Evolutionary conservation across 2,113 vertebrate genomes (phyloP), one percentile per base, ranked within the genome.

Genomic region (Progne subis): DNA sequence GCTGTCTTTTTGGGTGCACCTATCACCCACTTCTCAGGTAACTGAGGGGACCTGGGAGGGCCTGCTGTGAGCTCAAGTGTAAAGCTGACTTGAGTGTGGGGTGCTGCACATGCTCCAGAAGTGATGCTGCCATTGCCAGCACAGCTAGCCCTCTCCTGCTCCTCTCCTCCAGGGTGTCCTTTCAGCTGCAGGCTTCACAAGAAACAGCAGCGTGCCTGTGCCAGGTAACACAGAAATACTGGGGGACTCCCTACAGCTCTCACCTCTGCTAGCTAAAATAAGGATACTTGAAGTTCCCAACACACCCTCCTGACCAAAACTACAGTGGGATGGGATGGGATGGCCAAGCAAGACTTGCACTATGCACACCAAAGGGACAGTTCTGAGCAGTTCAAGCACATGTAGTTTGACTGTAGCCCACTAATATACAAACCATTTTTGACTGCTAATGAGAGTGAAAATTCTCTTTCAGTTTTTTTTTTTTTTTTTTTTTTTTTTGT

Each of bases 401-500:
- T 20, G 25, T 61, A 82, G 21, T 26, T 44, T 56, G n/a, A 80
- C 39, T 70, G 23, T 26, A 80, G 52, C 31, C 12, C 43, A 60
- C 59, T 71, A 78, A 75, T 26, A 49, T 9, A 56, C 17, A 77
- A 82, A 44, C 25, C 44, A 59, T 78, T 94, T 94, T 82, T 88
- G 68, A 59, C 23, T 65, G 77, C 37, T 82, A 70, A 92, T 47
- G 37, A 91, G 52, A 50, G 12, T 53, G 44, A 92, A 92, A 90
- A 90, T 77, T 89, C 63, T 82, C 50, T 90, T 88, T 68, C 63
- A 63, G 63, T 37, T 95, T 94, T 80, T 76, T 65, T 50, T 85
- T 95, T 94, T 80, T 76, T 65, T 37, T 37, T 37, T 37, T 37
- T 37, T 95, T 94, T 80, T 76, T 65, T 50, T 85, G 77, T 75